phyloP scores from a whole-genome alignment of 2,113 vertebrate species.

The Felis catus region DNA sequence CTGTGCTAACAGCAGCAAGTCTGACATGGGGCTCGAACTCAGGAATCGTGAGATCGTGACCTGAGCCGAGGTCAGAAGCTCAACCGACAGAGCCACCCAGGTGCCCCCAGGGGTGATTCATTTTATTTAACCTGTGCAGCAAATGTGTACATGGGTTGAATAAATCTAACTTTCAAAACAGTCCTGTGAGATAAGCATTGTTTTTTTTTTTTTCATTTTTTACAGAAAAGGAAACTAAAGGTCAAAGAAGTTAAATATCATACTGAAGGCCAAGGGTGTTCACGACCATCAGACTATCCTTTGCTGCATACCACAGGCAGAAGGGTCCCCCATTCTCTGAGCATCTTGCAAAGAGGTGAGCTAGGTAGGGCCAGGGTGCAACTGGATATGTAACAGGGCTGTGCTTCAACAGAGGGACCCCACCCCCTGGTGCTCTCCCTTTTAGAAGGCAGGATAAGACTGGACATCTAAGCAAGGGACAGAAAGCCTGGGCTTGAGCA shows the following conservation, averaged over 20 bases:
- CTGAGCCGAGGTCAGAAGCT: no score
- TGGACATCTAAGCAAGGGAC: background rate
- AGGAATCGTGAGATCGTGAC: no score
- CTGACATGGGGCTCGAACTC: no score
- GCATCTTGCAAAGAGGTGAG: background rate
- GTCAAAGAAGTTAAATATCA: background rate
- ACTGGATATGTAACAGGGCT: background rate
- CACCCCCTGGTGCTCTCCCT: background rate
- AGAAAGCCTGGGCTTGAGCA: background rate
- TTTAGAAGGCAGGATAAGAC: background rate
- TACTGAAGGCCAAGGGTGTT: background rate
- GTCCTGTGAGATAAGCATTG: background rate
- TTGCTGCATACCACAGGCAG: background rate
- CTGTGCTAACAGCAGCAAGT: no score
- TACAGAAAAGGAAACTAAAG: background rate
- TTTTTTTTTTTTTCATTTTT: background rate
- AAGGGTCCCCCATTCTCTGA: background rate
- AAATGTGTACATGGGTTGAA: background rate
- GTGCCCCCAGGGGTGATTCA: background rate
- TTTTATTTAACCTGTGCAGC: conserved; percentile 8
- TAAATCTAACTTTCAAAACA: conserved; percentile 29
- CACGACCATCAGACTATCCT: background rate
- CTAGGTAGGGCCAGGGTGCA: background rate
- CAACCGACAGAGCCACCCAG: no score
- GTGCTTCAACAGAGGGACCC: background rate